Evolutionary conservation across 2,888 invertebrate species (phyloP).

Genomic region (Sinelater perroti): DNA sequence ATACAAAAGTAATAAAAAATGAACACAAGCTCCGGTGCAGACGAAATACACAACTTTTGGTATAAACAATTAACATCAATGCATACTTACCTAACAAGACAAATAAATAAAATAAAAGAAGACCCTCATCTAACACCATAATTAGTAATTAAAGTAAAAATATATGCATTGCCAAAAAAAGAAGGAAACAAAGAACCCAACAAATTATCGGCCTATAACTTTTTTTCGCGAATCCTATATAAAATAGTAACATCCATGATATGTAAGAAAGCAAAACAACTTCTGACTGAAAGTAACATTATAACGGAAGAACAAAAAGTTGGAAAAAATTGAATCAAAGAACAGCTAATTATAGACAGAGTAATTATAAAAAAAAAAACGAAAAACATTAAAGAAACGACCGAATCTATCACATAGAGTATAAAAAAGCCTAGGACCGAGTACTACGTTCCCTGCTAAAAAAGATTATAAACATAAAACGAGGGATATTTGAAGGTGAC

Average conservation of each 20-base stretch:
- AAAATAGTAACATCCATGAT: background rate
- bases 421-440: background rate
- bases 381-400: background rate
- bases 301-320: constrained; percentile 2
- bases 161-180: too few relatives aligned
- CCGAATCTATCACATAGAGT: background rate
- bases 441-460: background rate
- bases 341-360: constrained; percentile 2
- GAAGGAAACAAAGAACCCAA: too few relatives aligned
- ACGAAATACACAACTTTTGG: too few relatives aligned
- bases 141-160: background rate
- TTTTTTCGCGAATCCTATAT: background rate
- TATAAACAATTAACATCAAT: too few relatives aligned
- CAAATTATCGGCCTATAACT: too few relatives aligned
- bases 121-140: background rate
- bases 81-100: too few relatives aligned
- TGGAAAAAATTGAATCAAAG: background rate
- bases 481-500: constrained; percentile 4
- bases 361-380: background rate
- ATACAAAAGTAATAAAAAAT: too few relatives aligned
- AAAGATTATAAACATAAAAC: background rate
- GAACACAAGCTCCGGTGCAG: too few relatives aligned
- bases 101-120: too few relatives aligned
- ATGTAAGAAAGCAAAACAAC: background rate
- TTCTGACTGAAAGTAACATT: background rate